Evolutionary conservation across 2,888 invertebrate species (phyloP).

Genomic region (Masnerella sp.): DNA sequence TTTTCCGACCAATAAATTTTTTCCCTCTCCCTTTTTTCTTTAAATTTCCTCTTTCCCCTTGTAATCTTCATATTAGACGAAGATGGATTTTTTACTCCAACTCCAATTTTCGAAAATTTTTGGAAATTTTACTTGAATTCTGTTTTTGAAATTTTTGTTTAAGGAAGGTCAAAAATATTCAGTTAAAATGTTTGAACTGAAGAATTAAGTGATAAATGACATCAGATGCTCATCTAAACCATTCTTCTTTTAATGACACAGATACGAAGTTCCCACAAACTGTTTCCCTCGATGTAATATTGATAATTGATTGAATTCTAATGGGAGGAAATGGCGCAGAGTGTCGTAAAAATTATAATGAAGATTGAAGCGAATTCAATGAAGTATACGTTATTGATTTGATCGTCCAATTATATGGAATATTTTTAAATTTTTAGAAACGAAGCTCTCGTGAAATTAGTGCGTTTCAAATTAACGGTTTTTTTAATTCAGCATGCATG

Average conservation of each 20-base stretch:
- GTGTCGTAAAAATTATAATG: constrained; percentile 47
- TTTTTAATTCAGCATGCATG: neutral
- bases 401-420: constrained; percentile 25
- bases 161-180: too few species aligned
- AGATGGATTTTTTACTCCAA: too few species aligned
- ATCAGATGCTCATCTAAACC: too few species aligned
- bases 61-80: too few species aligned
- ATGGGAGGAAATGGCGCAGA: constrained; percentile 30
- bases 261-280: constrained; percentile 26
- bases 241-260: constrained; percentile 33
- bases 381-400: constrained; percentile 38
- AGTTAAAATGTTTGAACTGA: too few species aligned
- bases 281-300: constrained; percentile 24
- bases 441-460: neutral
- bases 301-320: constrained; percentile 45
- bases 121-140: too few species aligned
- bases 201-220: too few species aligned
- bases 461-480: neutral
- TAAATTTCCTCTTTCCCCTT: too few species aligned
- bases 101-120: too few species aligned
- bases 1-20: too few species aligned
- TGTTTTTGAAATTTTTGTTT: too few species aligned
- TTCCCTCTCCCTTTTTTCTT: too few species aligned
- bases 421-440: constrained; percentile 6
- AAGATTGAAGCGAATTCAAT: constrained; percentile 44